Percentiles rank a stretch among this genome's conserved stretches.
phyloP scores from a whole-genome alignment of 2,888 invertebrate species.

The Coelopa pilipes region DNA sequence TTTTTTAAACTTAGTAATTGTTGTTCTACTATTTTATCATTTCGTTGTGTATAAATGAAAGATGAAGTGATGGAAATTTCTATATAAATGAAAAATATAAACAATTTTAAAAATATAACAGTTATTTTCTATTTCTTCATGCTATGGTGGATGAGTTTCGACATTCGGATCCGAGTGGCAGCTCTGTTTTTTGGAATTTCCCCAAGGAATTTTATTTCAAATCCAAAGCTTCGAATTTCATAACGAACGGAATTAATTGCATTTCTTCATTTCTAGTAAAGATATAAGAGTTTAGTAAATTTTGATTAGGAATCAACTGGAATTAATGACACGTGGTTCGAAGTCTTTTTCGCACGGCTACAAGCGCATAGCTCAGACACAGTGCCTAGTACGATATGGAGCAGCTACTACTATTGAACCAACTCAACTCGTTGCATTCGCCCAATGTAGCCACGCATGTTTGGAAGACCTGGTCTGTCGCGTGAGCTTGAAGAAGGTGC shows the following conservation, averaged over 20 bases:
- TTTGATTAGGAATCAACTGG: background rate
- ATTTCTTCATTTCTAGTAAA: background rate
- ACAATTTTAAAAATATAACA: constrained; percentile 15
- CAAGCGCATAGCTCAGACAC: background rate
- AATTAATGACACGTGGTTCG: background rate
- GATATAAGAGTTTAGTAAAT: background rate
- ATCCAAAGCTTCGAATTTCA: too few species aligned
- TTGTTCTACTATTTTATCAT: constrained; percentile 44
- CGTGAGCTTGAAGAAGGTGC: background rate
- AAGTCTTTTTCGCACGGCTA: background rate
- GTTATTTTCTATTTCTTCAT: too few species aligned
- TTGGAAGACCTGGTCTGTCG: constrained; percentile 3
- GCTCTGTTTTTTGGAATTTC: too few species aligned
- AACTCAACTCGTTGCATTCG: background rate
- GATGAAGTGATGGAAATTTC: constrained; percentile 42
- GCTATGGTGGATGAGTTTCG: too few species aligned
- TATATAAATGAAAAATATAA: constrained; percentile 46
- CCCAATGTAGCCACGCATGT: constrained; percentile 3
- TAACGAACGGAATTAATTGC: too few species aligned
- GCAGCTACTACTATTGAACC: background rate
- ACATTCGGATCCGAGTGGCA: too few species aligned
- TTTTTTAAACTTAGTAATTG: constrained; percentile 48
- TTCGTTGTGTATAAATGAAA: constrained; percentile 40
- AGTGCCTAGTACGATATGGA: too few species aligned
- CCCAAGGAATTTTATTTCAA: too few species aligned